Percentiles rank a stretch among this genome's conserved stretches.
phyloP scores from a whole-genome alignment of 2,797 vertebrate species.

The Hydrocynus forskahlii region DNA sequence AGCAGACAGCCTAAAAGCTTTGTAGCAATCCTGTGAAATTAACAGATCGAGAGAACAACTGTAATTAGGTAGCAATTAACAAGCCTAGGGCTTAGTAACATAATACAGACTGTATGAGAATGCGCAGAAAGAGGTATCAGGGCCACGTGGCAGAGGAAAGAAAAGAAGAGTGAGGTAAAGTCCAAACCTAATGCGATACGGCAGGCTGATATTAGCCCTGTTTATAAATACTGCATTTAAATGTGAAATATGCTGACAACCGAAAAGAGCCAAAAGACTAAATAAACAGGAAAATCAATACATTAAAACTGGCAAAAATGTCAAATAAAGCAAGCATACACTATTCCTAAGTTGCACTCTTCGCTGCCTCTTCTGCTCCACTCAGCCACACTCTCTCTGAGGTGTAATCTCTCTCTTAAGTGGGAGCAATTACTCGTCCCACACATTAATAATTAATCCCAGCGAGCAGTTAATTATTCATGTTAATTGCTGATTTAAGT shows the following conservation, averaged over 20 bases:
- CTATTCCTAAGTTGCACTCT: background rate
- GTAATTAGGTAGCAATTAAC: constrained; percentile 65
- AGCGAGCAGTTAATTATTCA: constrained; percentile 83
- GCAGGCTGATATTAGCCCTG: background rate
- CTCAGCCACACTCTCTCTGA: constrained; percentile 58
- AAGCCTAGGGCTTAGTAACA: constrained; percentile 53
- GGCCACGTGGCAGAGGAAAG: background rate
- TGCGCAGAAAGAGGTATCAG: constrained; percentile 1
- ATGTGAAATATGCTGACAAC: background rate
- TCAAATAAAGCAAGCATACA: background rate
- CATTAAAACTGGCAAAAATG: background rate
- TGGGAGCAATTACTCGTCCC: constrained; percentile 72
- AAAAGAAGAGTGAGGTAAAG: background rate
- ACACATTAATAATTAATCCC: constrained; percentile 86
- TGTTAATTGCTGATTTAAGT: constrained; percentile 86
- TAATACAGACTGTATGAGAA: constrained; percentile 58
- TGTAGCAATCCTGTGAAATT: constrained; percentile 56
- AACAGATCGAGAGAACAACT: constrained; percentile 61
- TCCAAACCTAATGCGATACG: background rate
- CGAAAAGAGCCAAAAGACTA: background rate
- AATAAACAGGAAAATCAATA: too few relatives aligned
- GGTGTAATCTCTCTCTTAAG: constrained; percentile 72
- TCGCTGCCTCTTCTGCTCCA: constrained; percentile 18
- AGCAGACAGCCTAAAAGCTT: constrained; percentile 59
- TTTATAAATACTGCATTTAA: background rate